These are phyloP conservation scores for Orthosia incerta DNA, from an alignment of 2,888 invertebrate genomes.

Conservation along the genomic window DNA sequence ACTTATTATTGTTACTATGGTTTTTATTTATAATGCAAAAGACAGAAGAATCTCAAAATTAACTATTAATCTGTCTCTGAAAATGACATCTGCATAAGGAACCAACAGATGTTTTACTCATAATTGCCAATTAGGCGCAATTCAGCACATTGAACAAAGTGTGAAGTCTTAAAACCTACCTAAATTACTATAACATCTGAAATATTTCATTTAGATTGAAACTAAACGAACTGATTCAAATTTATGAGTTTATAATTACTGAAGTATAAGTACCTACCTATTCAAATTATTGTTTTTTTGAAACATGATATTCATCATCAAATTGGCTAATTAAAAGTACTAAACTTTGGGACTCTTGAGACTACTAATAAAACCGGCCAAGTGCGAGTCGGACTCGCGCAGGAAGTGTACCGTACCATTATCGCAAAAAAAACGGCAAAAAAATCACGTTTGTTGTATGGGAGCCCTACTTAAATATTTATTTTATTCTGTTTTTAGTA, in stretches of 20 bases:
- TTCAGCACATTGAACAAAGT: constrained; percentile 15
- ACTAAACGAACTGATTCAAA: constrained; percentile 30
- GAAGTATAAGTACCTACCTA: neutral
- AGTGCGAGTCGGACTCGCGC: too few relatives aligned
- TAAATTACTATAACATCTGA: constrained; percentile 8
- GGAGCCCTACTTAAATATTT: too few relatives aligned
- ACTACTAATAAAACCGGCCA: too few relatives aligned
- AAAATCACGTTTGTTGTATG: too few relatives aligned
- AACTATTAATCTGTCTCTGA: neutral
- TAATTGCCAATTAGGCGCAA: constrained; percentile 21
- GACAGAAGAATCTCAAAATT: neutral
- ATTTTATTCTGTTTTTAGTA: too few relatives aligned
- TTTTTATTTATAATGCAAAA: neutral
- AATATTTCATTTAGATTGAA: constrained; percentile 37
- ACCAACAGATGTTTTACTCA: neutral
- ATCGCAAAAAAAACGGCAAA: too few relatives aligned
- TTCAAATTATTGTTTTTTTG: constrained; percentile 3
- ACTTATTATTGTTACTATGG: neutral
- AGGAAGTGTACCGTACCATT: too few relatives aligned
- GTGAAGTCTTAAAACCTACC: neutral
- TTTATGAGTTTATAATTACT: constrained; percentile 18
- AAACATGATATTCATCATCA: neutral
- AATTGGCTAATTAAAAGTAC: neutral
- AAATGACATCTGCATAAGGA: neutral
- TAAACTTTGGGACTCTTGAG: neutral